Base-by-base conservation (phyloP, 2,888 invertebrate genomes). In the Cerastis rubricosa region DNA sequence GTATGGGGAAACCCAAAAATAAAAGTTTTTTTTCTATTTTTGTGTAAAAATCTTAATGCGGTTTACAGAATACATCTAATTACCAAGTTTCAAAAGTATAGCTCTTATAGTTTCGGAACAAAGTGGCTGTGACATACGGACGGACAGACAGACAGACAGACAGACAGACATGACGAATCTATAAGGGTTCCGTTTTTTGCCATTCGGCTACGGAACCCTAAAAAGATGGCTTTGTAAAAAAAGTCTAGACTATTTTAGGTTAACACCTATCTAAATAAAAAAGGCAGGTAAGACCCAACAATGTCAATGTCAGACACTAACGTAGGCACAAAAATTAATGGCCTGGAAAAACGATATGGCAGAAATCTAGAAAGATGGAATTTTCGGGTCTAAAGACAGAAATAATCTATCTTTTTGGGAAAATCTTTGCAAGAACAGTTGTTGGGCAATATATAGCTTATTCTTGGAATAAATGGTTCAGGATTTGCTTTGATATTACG, bases 301-400 rank as follows among this genome's bases (percentile, higher is more conserved):
- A 54, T 76, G 54, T 66, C 71, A 79, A 73, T 61, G 73, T 71
- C 76, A 73, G 25, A 71, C 40, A 65, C 47, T 64, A 74, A 66
- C 51, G 29, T 85, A 47, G 65, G 25, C 76, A 79, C n/a, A 76
- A 74, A 81, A 84, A 70, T 72, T 81, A 73, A 78, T 85, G 72
- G 25, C 22, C 63, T 74, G 43, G 63, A 78, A 81, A 69, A 74
- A 59, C 45, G 40, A 74, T 64, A 76, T 64, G 76, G 43, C 43
- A 68, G 22, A 76, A 45, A 64, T 57, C 49, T 68, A 68, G 54
- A 57, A 51, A 76, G 40, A 54, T 54, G 11, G 35, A 47, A 65
- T 66, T 49, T 67, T 67, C 47, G 22, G 25, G 29, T 19, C 22
- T 66, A 51, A 6, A 51, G 4, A 25, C 25, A n/a, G 22, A 61